Evolutionary conservation across 1,140 invertebrate genomes (phyloP), one percentile per base, ranked within the genome.

Genomic region (Trichomalopsis sarcophagae): DNA sequence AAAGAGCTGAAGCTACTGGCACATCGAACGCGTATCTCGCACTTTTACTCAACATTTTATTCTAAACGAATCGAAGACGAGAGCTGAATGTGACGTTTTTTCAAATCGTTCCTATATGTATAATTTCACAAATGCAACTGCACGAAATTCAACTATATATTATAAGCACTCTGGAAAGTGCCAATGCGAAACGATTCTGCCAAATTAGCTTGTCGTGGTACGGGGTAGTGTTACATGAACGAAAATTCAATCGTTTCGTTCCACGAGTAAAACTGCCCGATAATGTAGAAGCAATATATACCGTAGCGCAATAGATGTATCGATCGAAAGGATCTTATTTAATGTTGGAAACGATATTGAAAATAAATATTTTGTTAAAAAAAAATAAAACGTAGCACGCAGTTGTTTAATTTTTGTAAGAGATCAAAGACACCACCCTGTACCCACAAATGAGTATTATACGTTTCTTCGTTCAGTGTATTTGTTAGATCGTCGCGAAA

Each of bases 161-260:
- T 36, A 10, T 44, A 44, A 73, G 80, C 69, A 82, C 69, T 36
- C 27, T 27, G 23, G 10, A 23, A 36, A 55, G 80, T 82, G 47
- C 80, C 79, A 81, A 81, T 62, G 62, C 27, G 21, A 23, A 82
- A 55, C 4, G 17, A 74, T 82, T 82, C 47, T 62, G 80, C 80
- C 69, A 74, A 82, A 82, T 36, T 21, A n/a, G 17, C n/a, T 74
- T 33, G 17, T 80, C 13, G 69, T 30, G 40, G 33, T 81, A 81
- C 14, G 68, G 33, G 66, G 21, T 81, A 68, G 68, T 30, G 68
- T 30, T 30, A 14, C 17, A 62, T 1, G 17, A 9, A 66, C 62
- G 68, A 71, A 71, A 69, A 10, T 30, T 21, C 3, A 14, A 21
- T 17, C 55, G 1, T 10, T 44, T 9, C 40, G 40, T 44, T 44